Conservation (phyloP, 2,888 invertebrate species). For the Gari tellinella region DNA sequence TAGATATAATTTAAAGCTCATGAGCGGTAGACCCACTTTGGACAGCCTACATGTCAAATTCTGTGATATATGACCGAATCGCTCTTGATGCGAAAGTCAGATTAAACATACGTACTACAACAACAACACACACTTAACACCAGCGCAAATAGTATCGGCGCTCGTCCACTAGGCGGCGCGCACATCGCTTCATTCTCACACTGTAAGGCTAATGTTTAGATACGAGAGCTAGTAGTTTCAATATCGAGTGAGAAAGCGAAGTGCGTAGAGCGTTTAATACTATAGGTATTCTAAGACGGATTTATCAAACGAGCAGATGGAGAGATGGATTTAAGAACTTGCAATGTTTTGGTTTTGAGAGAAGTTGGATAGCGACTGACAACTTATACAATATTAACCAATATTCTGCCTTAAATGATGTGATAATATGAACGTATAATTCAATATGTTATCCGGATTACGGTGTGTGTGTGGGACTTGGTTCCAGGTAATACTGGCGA, state of each 20-base stretch:
- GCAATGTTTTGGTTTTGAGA: too few relatives aligned
- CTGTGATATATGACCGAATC: conserved; percentile 3
- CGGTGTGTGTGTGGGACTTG: conserved; percentile 18
- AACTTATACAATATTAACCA: neutral
- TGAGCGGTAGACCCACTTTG: too few relatives aligned
- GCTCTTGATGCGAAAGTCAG: conserved; percentile 1
- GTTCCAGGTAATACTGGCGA: conserved; percentile 29
- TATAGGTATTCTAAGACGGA: too few relatives aligned
- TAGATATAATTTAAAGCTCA: conserved; percentile 25
- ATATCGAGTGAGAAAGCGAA: neutral
- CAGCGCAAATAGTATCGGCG: conserved; percentile 27
- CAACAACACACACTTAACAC: neutral
- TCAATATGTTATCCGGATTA: too few relatives aligned
- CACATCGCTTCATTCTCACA: conserved; percentile 32
- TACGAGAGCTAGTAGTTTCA: conserved; percentile 9
- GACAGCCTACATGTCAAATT: conserved; percentile 1
- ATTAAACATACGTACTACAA: neutral
- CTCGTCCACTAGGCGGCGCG: conserved; percentile 39
- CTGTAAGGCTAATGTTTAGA: conserved; percentile 2
- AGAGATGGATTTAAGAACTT: too few relatives aligned
- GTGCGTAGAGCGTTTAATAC: too few relatives aligned
- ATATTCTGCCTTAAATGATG: neutral
- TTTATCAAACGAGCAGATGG: too few relatives aligned
- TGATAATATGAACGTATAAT: too few relatives aligned
- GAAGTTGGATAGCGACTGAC: too few relatives aligned